A percentile compares a stretch with the other conserved stretches of the same genome.
Conservation (phyloP, 2,888 invertebrate species). For the Mythimna albipuncta region DNA sequence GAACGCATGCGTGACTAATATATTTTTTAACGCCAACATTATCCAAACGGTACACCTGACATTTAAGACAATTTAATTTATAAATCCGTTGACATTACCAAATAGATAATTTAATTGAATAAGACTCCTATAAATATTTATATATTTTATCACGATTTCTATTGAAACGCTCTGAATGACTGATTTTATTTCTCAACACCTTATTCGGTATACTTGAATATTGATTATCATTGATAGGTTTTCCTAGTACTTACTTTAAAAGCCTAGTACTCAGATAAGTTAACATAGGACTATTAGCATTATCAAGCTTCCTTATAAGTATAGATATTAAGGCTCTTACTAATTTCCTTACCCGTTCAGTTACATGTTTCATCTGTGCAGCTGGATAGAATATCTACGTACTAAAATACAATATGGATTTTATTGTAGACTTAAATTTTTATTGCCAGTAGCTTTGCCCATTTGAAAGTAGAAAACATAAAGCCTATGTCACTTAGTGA, state of each 20-base stretch:
- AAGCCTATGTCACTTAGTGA: too few species aligned
- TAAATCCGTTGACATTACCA: conserved; percentile 54
- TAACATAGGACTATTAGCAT: conserved; percentile 67
- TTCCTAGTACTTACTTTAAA: conserved; percentile 54
- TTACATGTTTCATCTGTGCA: conserved; percentile 5
- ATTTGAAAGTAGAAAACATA: too few species aligned
- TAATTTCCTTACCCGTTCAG: conserved; percentile 33
- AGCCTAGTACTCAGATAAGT: conserved; percentile 62
- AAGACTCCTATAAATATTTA: conserved; percentile 62
- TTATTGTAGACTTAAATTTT: too few species aligned
- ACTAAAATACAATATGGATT: neutral
- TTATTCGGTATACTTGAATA: conserved; percentile 58
- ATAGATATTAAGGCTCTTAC: conserved; percentile 43
- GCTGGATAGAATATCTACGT: neutral
- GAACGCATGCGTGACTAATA: conserved; percentile 42
- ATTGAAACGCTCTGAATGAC: conserved; percentile 56
- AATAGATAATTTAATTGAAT: conserved; percentile 62
- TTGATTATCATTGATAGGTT: conserved; percentile 61
- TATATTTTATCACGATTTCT: conserved; percentile 56
- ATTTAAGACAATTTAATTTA: conserved; percentile 58
- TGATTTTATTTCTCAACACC: conserved; percentile 62
- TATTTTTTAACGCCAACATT: conserved; percentile 48
- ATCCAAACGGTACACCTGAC: conserved; percentile 34
- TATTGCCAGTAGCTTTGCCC: too few species aligned
- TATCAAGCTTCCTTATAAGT: conserved; percentile 73